Evolutionary conservation across 2,888 invertebrate genomes (phyloP), one percentile per base, ranked within the genome.

Genomic region (Drosophila limbata): DNA sequence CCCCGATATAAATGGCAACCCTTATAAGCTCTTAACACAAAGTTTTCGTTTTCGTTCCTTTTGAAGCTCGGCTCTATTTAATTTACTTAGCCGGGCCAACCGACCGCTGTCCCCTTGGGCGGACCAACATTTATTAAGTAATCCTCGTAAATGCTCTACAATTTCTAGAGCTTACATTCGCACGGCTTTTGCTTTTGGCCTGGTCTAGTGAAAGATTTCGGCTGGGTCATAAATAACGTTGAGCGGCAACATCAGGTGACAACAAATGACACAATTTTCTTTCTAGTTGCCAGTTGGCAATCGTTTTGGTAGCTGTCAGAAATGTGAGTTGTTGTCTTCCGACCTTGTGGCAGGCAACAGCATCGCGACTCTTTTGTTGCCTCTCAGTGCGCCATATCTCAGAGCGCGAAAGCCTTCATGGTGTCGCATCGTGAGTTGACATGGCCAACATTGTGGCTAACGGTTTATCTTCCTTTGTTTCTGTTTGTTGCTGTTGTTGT

Each of bases 121-220:
- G 56, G 10, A 13, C 37, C 62, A 63, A 55, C 72, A 59, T 84
- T 87, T 84, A 84, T 87, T 81, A 80, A 87, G 81, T 80, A 82
- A 86, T 86, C 15, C 55, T 33, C 39, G 62, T 56, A 84, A 84
- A 86, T 84, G 80, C 73, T 69, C 62, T 57, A 70, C 84, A 70
- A 86, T 86, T 84, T 71, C 76, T 69, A 66, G 59, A 62, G 59
- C 73, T 81, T 83, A 73, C 39, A 44, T 17, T 47, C 21, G 21
- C 25, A 28, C 52, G 44, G 25, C 21, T 50, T 50, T 42, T 37
- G 40, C 31, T 53, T 19, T 48, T 56, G 39, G 45, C 10, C 44
- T 40, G 15, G 47, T 52, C 66, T 57, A 59, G 45, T 60, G 31
- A 45, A 62, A 71, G 63, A 79, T 62, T 39, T 57, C 28, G 33